These are phyloP conservation scores for Hyppa rectilinea DNA, from an alignment of 2,888 invertebrate species.

Conservation along the genomic window DNA sequence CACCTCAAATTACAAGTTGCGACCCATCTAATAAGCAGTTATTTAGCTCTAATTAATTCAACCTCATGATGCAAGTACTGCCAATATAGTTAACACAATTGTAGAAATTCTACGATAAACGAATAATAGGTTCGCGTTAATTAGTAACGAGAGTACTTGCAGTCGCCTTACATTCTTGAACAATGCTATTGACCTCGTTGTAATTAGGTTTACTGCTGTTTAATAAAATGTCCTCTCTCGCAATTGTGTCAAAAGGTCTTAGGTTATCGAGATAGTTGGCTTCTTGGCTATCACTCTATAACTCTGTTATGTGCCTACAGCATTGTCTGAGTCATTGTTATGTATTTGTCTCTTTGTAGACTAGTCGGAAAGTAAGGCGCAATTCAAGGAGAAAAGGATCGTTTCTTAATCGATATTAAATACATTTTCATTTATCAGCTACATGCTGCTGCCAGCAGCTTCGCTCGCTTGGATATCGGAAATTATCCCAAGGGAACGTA, in stretches of 20 bases:
- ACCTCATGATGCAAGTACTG: conserved; percentile 64
- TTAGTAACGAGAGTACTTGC: conserved; percentile 51
- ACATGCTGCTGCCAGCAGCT: too few relatives aligned
- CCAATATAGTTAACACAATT: conserved; percentile 65
- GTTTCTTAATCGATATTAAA: not conserved
- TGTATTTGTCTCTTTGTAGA: conserved; percentile 2
- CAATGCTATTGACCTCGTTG: conserved; percentile 66
- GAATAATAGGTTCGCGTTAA: conserved; percentile 59
- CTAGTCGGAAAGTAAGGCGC: not conserved
- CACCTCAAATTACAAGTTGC: conserved; percentile 57
- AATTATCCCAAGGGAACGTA: too few relatives aligned
- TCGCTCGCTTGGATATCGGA: too few relatives aligned
- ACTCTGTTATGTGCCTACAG: conserved; percentile 33
- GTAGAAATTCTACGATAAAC: conserved; percentile 57
- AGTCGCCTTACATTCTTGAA: conserved; percentile 28
- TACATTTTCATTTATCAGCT: too few relatives aligned
- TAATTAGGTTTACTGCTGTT: conserved; percentile 66
- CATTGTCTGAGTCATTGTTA: conserved; percentile 41
- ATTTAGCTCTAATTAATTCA: conserved; percentile 69
- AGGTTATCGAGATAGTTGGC: conserved; percentile 60
- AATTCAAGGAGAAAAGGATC: not conserved
- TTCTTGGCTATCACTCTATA: conserved; percentile 49
- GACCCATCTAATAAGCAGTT: conserved; percentile 65
- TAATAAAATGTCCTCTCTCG: conserved; percentile 61
- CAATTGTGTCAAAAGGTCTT: conserved; percentile 61